A percentile compares a stretch with the other conserved stretches of the same genome.
Conservation (phyloP, 2,888 invertebrate species). For the Empis livida region DNA sequence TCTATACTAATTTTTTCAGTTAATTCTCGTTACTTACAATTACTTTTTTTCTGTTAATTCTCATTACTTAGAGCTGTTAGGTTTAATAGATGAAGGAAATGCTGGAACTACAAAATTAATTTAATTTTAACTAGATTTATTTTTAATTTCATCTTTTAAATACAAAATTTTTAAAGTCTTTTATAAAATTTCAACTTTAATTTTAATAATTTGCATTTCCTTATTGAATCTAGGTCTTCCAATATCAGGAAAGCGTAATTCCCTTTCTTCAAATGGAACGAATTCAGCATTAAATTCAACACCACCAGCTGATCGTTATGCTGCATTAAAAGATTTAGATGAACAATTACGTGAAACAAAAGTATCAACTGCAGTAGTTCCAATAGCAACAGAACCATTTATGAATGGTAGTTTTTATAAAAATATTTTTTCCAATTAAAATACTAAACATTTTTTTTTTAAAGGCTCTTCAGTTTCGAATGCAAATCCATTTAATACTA, state of each 20-base stretch:
- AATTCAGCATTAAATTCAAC: constrained; percentile 19
- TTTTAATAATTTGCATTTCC: no score
- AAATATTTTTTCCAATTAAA: not conserved
- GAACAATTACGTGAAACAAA: constrained; percentile 47
- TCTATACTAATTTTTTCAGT: no score
- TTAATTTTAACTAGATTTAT: no score
- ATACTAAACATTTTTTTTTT: not conserved
- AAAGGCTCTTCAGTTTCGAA: constrained; percentile 3
- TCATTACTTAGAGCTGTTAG: no score
- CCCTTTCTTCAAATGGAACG: constrained; percentile 17
- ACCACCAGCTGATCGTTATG: constrained; percentile 75
- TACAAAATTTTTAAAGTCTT: no score
- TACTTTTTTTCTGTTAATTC: no score
- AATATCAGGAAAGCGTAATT: constrained; percentile 19
- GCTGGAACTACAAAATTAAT: no score
- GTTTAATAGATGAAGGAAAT: no score
- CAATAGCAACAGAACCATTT: constrained; percentile 13
- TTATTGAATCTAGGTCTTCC: constrained; percentile 23
- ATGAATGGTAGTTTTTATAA: not conserved
- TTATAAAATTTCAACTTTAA: no score
- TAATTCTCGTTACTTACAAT: no score
- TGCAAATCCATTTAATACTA: constrained; percentile 12
- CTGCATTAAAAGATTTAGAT: constrained; percentile 89
- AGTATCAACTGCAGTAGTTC: constrained; percentile 22
- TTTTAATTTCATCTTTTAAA: no score